These are phyloP conservation scores for Drosophila repletoides DNA, from an alignment of 1,140 invertebrate species.

Conservation along the genomic window DNA sequence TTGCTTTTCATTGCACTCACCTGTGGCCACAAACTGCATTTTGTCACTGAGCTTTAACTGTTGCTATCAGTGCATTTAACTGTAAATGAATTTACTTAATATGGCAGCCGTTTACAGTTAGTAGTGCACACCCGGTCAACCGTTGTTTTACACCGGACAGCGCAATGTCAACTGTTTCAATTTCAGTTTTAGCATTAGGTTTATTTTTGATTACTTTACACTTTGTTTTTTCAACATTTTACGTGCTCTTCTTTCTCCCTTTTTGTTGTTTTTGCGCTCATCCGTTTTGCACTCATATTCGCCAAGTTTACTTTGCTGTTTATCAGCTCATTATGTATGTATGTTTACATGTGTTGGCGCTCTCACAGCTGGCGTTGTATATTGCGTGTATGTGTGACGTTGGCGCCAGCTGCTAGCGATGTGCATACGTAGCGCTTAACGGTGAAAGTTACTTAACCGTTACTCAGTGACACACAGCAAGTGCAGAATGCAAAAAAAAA, in stretches of 20 bases:
- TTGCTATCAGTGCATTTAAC: conserved; percentile 51
- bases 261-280: conserved; percentile 13
- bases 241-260: conserved; percentile 14
- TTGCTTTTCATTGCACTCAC: conserved; percentile 33
- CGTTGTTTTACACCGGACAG: conserved; percentile 34
- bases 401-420: conserved; percentile 13
- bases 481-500: no score
- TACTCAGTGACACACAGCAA: no score
- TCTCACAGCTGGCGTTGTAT: conserved; percentile 41
- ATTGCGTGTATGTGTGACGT: background rate
- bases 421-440: conserved; percentile 7
- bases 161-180: conserved; percentile 60
- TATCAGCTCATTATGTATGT: conserved; percentile 37
- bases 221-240: conserved; percentile 17
- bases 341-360: no score
- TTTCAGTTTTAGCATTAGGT: conserved; percentile 11
- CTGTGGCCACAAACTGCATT: conserved; percentile 77
- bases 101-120: conserved; percentile 55
- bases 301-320: conserved; percentile 41
- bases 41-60: conserved; percentile 39
- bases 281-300: conserved; percentile 28
- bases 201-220: background rate
- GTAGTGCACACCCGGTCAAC: conserved; percentile 6
- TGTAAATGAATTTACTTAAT: background rate
- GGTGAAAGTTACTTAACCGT: conserved; percentile 11